Evolutionary conservation across 2,797 vertebrate species (phyloP).

Genomic region (Helarctos malayanus): DNA sequence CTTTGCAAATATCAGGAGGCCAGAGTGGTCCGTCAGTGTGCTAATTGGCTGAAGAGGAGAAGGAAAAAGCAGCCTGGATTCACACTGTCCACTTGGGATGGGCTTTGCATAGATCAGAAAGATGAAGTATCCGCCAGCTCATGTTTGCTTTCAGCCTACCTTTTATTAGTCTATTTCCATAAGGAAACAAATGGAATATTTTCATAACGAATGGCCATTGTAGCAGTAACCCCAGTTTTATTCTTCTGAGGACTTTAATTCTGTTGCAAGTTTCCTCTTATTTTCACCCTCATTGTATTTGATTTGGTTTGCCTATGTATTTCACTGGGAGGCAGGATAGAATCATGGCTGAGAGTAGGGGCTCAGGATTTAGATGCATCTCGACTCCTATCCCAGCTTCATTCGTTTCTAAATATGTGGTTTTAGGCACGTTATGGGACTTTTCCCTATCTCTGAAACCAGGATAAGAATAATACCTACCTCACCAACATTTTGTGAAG

Average conservation of each 20-base stretch:
- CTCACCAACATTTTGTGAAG: neutral
- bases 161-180: conserved; percentile 70
- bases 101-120: conserved; percentile 67
- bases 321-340: neutral
- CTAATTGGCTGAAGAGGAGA: conserved; percentile 10
- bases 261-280: conserved; percentile 20
- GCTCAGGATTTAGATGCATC: neutral
- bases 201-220: conserved; percentile 56
- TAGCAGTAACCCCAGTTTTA: neutral
- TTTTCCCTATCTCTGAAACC: neutral
- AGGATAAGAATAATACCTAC: neutral
- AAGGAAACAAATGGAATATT: conserved; percentile 74
- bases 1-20: conserved; percentile 46
- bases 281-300: neutral
- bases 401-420: neutral
- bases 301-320: neutral
- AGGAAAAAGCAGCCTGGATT: neutral
- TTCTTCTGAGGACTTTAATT: conserved; percentile 68
- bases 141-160: conserved; percentile 61
- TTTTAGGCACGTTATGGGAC: neutral
- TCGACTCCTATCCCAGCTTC: neutral
- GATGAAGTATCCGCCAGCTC: conserved; percentile 55
- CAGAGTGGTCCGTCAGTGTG: neutral
- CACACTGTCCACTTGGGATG: conserved; percentile 45
- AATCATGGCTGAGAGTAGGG: neutral